These are phyloP conservation scores for Drosophila leontia DNA, from an alignment of 1,140 invertebrate species.

Conservation along the genomic window DNA sequence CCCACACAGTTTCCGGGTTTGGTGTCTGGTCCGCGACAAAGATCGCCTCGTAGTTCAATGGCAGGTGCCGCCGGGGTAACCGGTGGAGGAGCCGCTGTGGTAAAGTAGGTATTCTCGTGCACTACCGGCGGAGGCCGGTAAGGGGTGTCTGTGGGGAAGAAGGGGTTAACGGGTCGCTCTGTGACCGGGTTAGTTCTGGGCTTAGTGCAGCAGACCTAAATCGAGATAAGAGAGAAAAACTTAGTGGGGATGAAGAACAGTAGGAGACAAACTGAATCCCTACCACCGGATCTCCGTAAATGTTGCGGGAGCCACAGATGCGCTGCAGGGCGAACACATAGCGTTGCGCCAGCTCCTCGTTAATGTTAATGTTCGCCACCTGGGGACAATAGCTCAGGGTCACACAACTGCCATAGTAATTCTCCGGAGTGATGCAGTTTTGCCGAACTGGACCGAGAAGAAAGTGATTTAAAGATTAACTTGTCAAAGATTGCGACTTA, in stretches of 20 bases:
- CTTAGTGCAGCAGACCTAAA: conserved; percentile 73
- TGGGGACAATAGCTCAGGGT: conserved; percentile 72
- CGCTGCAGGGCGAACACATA: conserved; percentile 73
- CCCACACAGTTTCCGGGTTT: conserved; percentile 64
- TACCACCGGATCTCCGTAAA: conserved; percentile 79
- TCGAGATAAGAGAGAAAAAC: conserved; percentile 9
- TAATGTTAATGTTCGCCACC: conserved; percentile 54
- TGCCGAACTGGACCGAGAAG: conserved; percentile 48
- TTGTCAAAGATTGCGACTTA: neutral
- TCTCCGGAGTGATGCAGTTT: conserved; percentile 77
- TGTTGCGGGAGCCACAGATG: conserved; percentile 68
- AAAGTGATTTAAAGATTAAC: neutral
- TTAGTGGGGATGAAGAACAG: conserved; percentile 17
- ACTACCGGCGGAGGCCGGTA: conserved; percentile 22
- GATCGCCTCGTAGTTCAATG: conserved; percentile 34
- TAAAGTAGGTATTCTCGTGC: conserved; percentile 55
- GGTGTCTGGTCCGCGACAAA: conserved; percentile 65
- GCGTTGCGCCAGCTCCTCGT: conserved; percentile 51
- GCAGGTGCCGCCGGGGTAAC: conserved; percentile 24
- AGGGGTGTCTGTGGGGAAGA: conserved; percentile 43
- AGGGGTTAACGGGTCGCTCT: conserved; percentile 59
- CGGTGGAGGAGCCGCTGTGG: conserved; percentile 28
- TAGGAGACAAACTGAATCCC: conserved; percentile 14
- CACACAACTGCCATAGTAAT: conserved; percentile 76
- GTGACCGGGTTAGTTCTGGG: conserved; percentile 58